A percentile compares a stretch with the other conserved stretches of the same genome.
Conservation (phyloP, 2,113 vertebrate species). For the Clinocottus analis region DNA sequence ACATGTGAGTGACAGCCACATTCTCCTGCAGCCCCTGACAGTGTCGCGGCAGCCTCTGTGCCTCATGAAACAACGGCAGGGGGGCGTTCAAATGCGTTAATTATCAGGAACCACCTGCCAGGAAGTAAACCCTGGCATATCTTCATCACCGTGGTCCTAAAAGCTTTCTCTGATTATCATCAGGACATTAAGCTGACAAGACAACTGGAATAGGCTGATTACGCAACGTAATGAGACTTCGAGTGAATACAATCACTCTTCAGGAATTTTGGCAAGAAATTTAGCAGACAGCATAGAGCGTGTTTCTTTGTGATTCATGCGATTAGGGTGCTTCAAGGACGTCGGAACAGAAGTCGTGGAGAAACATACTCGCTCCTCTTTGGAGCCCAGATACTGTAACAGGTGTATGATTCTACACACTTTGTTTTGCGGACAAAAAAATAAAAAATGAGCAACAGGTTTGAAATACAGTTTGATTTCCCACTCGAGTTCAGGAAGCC, state of each 20-base stretch:
- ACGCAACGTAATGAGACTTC: slow-evolving; percentile 38
- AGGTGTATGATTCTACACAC: background rate
- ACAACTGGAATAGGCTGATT: slow-evolving; percentile 65
- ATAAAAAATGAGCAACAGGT: too few relatives aligned
- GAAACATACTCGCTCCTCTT: background rate
- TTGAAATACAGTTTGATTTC: background rate
- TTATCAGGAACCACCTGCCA: slow-evolving; percentile 74
- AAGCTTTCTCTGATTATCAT: slow-evolving; percentile 61
- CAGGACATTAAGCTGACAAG: slow-evolving; percentile 55
- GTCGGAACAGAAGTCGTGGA: background rate
- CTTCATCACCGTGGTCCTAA: slow-evolving; percentile 63
- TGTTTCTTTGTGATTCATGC: slow-evolving; percentile 3
- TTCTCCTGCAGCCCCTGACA: slow-evolving; percentile 47
- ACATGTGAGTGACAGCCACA: slow-evolving; percentile 65
- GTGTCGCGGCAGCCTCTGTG: slow-evolving; percentile 60
- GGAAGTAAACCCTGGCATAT: slow-evolving; percentile 59
- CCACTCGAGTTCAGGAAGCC: background rate
- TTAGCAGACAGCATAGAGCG: background rate
- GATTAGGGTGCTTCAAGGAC: background rate
- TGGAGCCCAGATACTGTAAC: background rate
- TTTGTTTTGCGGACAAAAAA: background rate
- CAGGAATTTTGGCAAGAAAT: slow-evolving; percentile 43
- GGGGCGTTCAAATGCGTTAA: slow-evolving; percentile 65
- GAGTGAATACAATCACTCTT: slow-evolving; percentile 39
- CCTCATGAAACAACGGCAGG: slow-evolving; percentile 72